Evolutionary conservation across 2,113 vertebrate genomes (phyloP).

Genomic region (Mesocricetus auratus): DNA sequence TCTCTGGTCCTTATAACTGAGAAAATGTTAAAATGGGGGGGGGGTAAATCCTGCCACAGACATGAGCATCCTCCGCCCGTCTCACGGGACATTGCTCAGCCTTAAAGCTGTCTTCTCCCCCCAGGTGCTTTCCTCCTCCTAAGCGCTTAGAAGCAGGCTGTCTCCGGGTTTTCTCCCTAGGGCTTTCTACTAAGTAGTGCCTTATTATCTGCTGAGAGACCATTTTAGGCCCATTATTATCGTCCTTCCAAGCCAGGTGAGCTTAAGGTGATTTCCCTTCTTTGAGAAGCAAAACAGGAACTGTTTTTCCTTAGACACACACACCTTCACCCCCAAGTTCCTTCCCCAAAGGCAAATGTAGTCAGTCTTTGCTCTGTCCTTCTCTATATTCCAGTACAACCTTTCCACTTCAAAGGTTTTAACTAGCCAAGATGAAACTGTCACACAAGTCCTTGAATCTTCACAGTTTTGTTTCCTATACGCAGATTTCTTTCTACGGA

Average conservation of each 20-base stretch:
- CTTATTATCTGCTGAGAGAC: not conserved
- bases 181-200: not conserved
- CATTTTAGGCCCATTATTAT: not conserved
- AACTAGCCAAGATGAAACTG: not conserved
- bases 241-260: not conserved
- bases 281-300: not conserved
- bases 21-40: slow-evolving; percentile 36
- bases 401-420: slow-evolving; percentile 3
- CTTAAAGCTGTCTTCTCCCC: not conserved
- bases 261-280: not conserved
- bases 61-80: not conserved
- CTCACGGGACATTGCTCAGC: not conserved
- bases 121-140: not conserved
- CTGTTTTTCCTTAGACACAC: not conserved
- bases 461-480: not conserved
- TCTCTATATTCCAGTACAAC: not conserved
- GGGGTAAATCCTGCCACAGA: not conserved
- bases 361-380: not conserved
- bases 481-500: not conserved
- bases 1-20: not conserved
- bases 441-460: not conserved
- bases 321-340: not conserved
- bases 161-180: not conserved
- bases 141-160: not conserved
- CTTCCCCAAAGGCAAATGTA: not conserved